Evolutionary conservation across 2,888 invertebrate genomes (phyloP), one percentile per base, ranked within the genome.

Genomic region (Tenthredo amoena): DNA sequence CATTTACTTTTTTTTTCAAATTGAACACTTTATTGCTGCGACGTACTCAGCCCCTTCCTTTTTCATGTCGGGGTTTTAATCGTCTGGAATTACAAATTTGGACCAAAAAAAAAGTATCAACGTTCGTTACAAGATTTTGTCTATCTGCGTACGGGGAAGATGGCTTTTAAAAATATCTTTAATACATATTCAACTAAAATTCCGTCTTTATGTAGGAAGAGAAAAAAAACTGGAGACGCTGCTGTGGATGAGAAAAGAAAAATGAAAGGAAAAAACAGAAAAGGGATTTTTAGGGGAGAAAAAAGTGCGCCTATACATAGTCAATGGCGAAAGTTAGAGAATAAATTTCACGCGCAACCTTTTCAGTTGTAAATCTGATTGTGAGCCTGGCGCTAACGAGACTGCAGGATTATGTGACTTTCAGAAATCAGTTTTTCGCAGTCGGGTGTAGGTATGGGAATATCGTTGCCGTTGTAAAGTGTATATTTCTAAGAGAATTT

Each of bases 331-430:
- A 77, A 77, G 77, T 77, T 77, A 34, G 26, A 50, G 77, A 77
- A 55, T 77, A 77, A 77, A 77, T 77, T 77, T 55, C n/a, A 55
- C 50, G 26, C 34, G 50, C 31, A 77, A 55, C 55, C 77, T 55
- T 77, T 77, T 77, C 77, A 77, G 77, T 77, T 77, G 50, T 77
- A 77, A 77, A 77, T 77, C 77, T 31, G 55, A 77, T 77, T 77
- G 77, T 34, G 47, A 77, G 31, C n/a, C 10, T 26, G 55, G 77
- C 55, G 77, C 55, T 77, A 77, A 77, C 77, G 77, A 77, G 77
- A 77, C 50, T 55, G 77, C 31, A 34, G 77, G 50, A 55, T 50
- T 77, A 77, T 34, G 77, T 77, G 34, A n/a, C 47, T 55, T 55
- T 55, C 50, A 77, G 77, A 55, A 77, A 77, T 50, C 77, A 77